These are phyloP conservation scores for Grapholita molesta DNA, from an alignment of 1,140 invertebrate species.

Conservation along the genomic window DNA sequence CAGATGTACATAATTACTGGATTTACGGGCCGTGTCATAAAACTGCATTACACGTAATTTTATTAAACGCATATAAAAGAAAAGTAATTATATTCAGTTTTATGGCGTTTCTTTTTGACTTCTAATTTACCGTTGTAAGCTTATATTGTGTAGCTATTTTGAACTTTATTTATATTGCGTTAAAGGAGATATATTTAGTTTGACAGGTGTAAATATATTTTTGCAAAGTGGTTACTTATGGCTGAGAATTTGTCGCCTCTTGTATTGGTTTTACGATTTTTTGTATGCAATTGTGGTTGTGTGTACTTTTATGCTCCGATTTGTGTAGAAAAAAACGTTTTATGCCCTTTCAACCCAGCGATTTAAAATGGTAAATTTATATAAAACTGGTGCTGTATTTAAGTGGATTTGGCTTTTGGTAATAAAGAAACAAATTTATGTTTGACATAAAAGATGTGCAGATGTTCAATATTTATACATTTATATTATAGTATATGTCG, in stretches of 20 bases:
- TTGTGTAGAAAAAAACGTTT: background rate
- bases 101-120: background rate
- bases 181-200: background rate
- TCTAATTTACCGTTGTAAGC: background rate
- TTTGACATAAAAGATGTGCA: background rate
- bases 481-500: background rate
- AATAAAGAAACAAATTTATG: background rate
- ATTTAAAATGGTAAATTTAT: background rate
- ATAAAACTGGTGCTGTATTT: background rate
- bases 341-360: background rate
- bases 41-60: conserved; percentile 3
- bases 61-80: conserved; percentile 11
- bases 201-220: background rate
- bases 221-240: background rate
- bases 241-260: conserved; percentile 1
- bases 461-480: background rate
- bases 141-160: background rate
- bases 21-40: background rate
- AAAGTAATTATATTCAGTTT: conserved; percentile 15
- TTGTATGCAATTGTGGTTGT: background rate
- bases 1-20: conserved; percentile 6
- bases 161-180: background rate
- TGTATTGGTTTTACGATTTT: background rate
- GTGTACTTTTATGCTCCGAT: background rate
- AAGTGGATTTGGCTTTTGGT: background rate